phyloP scores from a whole-genome alignment of 2,888 invertebrate species.

The Acanthosepion lycidas region DNA sequence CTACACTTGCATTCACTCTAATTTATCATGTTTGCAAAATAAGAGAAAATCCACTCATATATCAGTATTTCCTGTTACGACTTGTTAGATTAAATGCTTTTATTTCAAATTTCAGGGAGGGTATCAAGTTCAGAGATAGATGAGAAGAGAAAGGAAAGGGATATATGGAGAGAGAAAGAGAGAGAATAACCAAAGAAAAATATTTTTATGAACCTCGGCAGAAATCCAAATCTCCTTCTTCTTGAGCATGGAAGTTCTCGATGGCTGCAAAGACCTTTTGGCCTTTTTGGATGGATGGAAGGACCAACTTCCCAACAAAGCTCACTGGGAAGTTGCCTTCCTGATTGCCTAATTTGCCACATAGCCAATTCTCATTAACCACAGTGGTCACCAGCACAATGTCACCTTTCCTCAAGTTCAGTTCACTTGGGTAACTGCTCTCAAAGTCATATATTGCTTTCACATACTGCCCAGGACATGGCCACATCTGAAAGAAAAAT shows the following conservation, averaged over 20 bases:
- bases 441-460: slow-evolving; percentile 68
- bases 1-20: no score
- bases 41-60: no score
- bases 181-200: background rate
- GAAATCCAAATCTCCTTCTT: slow-evolving; percentile 69
- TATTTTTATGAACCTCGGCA: slow-evolving; percentile 62
- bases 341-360: slow-evolving; percentile 58
- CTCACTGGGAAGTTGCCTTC: slow-evolving; percentile 70
- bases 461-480: slow-evolving; percentile 65
- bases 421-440: slow-evolving; percentile 65
- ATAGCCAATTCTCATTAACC: slow-evolving; percentile 71
- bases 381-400: slow-evolving; percentile 63
- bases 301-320: slow-evolving; percentile 65
- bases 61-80: no score
- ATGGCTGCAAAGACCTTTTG: slow-evolving; percentile 69
- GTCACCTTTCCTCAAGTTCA: slow-evolving; percentile 66
- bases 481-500: slow-evolving; percentile 62
- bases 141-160: background rate
- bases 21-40: no score
- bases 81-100: no score
- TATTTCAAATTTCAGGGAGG: background rate
- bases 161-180: background rate
- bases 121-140: no score
- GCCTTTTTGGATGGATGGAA: slow-evolving; percentile 62
- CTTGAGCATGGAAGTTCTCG: slow-evolving; percentile 66